Evolutionary conservation across 2,797 vertebrate genomes (phyloP).

Genomic region (Tadarida brasiliensis): DNA sequence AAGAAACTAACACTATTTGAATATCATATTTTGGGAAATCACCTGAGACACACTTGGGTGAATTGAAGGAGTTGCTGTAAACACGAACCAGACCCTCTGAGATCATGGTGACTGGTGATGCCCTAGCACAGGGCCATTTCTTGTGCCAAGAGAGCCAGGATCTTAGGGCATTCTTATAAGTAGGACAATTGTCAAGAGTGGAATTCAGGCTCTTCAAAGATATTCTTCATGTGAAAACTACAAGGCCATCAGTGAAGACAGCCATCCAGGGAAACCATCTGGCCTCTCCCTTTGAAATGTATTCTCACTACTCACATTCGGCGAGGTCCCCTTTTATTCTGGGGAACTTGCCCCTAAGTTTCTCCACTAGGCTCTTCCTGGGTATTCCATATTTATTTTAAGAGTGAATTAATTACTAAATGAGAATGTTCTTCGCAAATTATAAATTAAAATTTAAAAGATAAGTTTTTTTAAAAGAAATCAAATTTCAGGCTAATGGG

Average conservation of each 20-base stretch:
- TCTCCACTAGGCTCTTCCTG: not conserved
- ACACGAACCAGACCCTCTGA: not conserved
- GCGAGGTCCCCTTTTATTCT: not conserved
- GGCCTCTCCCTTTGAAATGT: not conserved
- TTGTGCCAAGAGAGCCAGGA: not conserved
- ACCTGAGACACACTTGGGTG: not conserved
- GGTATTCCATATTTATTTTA: not conserved
- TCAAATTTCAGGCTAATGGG: not conserved
- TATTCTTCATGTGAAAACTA: not conserved
- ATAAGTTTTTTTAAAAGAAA: not conserved
- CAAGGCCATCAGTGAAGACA: not conserved
- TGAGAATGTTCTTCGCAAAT: not conserved
- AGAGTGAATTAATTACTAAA: not conserved
- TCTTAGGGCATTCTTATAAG: not conserved
- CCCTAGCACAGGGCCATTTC: not conserved
- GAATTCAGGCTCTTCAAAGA: not conserved
- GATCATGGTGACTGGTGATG: fast-evolving
- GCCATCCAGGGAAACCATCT: not conserved
- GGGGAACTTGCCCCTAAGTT: not conserved
- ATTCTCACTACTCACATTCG: not conserved
- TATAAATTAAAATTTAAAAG: not conserved
- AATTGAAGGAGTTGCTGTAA: not conserved
- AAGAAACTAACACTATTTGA: not conserved
- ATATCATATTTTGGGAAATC: not conserved
- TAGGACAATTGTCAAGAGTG: not conserved